Base-by-base conservation (phyloP, 2,113 vertebrate species). In the Vireo altiloquus region DNA sequence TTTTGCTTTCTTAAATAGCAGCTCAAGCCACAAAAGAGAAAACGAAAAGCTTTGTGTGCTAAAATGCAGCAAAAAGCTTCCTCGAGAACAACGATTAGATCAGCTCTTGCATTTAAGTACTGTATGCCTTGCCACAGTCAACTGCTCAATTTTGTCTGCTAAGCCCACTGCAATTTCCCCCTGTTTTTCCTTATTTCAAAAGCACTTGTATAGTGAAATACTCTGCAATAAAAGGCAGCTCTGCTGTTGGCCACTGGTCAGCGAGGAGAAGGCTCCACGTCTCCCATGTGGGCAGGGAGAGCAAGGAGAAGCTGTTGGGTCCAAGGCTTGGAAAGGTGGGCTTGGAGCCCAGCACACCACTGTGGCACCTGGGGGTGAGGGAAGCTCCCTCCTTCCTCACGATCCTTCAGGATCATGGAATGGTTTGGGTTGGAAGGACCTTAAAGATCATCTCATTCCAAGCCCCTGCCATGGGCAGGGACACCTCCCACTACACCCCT, bases 1-100 rank as follows among this genome's bases (percentile, higher is more conserved):
- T 99, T 99, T 97, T 98, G 98, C 97, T 98, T 99, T 99, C 98
- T 99, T 98, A 99, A 99, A 99, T 98, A 99, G 99, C 98, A 98
- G 98, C 98, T 98, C 90, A 90, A 97, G 97, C 98, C 98, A 99
- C 99, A 99, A 99, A 99, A 98, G 98, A 98, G 98, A 98, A 97
- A 98, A 98, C 98, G 97, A 97, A 98, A 98, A 98, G 99, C 99
- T 99, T 99, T 99, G 99, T 99, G 98, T 98, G 98, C 98, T 99
- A 99, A 99, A 99, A 99, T 98, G 98, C 98, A 98, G 98, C 99
- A 98, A 99, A 99, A 99, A 99, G 98, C 98, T 98, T 98, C 98
- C 98, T 98, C 96, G 98, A 98, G 98, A 98, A 98, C 95, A 96
- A 96, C 96, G 98, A 99, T 99, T 99, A 98, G 98, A 99, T 99